A percentile compares a stretch with the other conserved stretches of the same genome.
Evolutionary conservation across 1,140 invertebrate species (phyloP).

Genomic region (Tetramorium alpestre): DNA sequence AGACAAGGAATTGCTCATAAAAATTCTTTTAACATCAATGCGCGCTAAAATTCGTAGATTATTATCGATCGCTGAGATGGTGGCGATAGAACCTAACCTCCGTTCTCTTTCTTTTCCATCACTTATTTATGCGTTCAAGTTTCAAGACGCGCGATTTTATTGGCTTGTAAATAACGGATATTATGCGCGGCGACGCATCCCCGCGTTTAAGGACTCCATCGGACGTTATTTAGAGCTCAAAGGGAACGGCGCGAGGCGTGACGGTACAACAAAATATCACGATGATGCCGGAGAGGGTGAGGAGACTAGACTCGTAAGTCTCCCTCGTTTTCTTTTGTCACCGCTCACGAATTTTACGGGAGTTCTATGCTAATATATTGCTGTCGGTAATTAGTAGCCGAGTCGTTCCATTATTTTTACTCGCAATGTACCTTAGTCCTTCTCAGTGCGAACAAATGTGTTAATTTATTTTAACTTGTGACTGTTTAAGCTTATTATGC

Average conservation of each 20-base stretch:
- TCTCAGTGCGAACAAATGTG: neutral
- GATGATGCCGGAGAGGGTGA: neutral
- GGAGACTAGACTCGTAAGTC: neutral
- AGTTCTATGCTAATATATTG: conserved; percentile 10
- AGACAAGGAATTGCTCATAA: neutral
- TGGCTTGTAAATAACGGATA: conserved; percentile 52
- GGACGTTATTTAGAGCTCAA: conserved; percentile 57
- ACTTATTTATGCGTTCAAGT: conserved; percentile 46
- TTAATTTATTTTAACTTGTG: conserved; percentile 22
- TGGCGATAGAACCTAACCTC: neutral
- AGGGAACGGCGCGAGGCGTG: conserved; percentile 31
- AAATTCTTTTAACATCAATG: conserved; percentile 29
- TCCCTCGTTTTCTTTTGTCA: neutral
- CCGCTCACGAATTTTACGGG: neutral
- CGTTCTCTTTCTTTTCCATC: neutral
- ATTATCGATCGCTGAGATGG: neutral
- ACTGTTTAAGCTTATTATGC: neutral
- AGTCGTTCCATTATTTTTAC: conserved; percentile 13
- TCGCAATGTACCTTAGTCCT: neutral
- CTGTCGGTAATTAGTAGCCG: neutral
- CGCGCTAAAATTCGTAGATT: conserved; percentile 28
- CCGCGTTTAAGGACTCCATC: conserved; percentile 45
- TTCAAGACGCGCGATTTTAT: conserved; percentile 53
- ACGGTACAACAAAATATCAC: conserved; percentile 21
- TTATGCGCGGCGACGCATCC: conserved; percentile 45